Evolutionary conservation across 2,888 invertebrate species (phyloP), one percentile per base, ranked within the genome.

Genomic region (Gymnoscelis rufifasciata): DNA sequence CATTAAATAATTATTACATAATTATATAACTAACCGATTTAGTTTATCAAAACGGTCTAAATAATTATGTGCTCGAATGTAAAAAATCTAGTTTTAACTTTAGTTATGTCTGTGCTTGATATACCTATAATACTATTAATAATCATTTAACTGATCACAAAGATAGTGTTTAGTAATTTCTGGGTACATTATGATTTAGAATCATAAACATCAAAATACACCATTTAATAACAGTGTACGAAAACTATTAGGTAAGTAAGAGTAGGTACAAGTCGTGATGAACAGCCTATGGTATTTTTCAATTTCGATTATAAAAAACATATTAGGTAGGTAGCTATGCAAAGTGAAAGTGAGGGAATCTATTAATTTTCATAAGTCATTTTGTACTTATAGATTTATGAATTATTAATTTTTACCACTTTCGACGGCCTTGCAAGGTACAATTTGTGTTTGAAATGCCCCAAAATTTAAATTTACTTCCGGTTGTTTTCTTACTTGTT

Each of bases 271-370:
- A 30, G 13, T 48, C 42, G 39, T 53, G 49, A 52, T 51, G 43
- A 44, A 50, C 23, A 47, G 36, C 38, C 31, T 24, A 47, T 23
- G 38, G 41, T 44, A 47, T 44, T 46, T 50, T 53, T 52, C 45
- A 47, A 51, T 53, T 52, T 49, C 47, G 36, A 49, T 43, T 19
- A 52, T 38, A 33, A 8, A 51, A 52, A n/a, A n/a, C n/a, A 48
- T 38, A 11, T 40, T 46, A n/a, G n/a, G n/a, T n/a, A n/a, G n/a
- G n/a, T n/a, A n/a, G n/a, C n/a, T n/a, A 45, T 42, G 36, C 43
- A 3, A 38, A 48, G 55, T 49, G 55, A 57, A 55, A 57, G 57
- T 50, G 13, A 38, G 23, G 14, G 42, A 43, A 53, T 44, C 6
- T 24, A 45, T 43, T 43, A 39, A 27, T 24, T 39, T 46, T 39